Percentiles rank a stretch among this genome's conserved stretches.
phyloP scores from a whole-genome alignment of 2,888 invertebrate species.

The Sisyra nigra region DNA sequence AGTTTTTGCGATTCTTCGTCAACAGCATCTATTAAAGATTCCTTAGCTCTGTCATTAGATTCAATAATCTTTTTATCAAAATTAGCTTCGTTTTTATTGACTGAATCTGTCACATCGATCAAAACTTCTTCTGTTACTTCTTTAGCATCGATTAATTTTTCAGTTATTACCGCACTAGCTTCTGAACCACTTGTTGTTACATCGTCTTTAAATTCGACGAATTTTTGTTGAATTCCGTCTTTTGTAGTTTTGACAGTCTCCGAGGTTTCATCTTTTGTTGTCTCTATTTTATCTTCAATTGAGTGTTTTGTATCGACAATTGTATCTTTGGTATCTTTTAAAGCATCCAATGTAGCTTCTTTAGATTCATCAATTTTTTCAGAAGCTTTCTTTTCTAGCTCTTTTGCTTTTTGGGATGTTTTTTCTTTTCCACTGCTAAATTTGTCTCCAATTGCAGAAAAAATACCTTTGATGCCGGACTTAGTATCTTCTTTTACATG shows the following conservation, averaged over 20 bases:
- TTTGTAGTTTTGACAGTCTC: too few species aligned
- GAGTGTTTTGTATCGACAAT: slow-evolving; percentile 26
- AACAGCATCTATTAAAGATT: slow-evolving; percentile 10
- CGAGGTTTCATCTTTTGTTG: slow-evolving; percentile 11
- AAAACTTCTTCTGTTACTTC: too few species aligned
- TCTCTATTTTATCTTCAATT: slow-evolving; percentile 7
- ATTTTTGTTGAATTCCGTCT: too few species aligned
- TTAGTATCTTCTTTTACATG: slow-evolving; percentile 1
- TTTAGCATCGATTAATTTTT: slow-evolving; percentile 19
- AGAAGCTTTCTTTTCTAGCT: slow-evolving; percentile 8
- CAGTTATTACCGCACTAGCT: slow-evolving; percentile 11
- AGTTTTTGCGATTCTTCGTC: slow-evolving; percentile 1
- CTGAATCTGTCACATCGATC: not conserved
- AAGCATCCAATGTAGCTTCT: slow-evolving; percentile 27
- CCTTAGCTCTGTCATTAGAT: slow-evolving; percentile 14
- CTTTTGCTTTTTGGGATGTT: not conserved
- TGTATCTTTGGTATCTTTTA: slow-evolving; percentile 26
- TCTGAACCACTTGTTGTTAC: too few species aligned
- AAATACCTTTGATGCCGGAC: slow-evolving; percentile 2
- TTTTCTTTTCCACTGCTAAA: not conserved
- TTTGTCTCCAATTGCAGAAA: slow-evolving; percentile 2
- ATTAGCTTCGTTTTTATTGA: slow-evolving; percentile 8
- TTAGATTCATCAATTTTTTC: slow-evolving; percentile 24
- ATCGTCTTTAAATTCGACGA: too few species aligned
- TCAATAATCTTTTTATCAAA: slow-evolving; percentile 10